Percentiles rank a stretch among this genome's conserved stretches.
These are phyloP conservation scores for Sesia bembeciformis DNA, from an alignment of 2,888 invertebrate genomes.

Conservation along the genomic window DNA sequence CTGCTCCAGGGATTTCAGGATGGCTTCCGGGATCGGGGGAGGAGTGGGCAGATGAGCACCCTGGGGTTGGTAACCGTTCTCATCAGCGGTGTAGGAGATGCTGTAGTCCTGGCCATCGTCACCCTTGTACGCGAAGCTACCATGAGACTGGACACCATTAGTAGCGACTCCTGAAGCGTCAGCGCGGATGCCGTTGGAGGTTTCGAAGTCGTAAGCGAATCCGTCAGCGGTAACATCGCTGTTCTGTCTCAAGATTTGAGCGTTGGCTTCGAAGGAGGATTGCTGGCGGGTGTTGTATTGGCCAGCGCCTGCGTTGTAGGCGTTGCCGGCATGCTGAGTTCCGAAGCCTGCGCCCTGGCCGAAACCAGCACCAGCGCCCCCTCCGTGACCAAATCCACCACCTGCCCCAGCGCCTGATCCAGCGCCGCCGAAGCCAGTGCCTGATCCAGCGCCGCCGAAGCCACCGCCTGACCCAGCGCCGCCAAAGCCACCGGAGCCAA, in stretches of 20 bases:
- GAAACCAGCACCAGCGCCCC: constrained; percentile 12
- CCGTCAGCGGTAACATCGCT: constrained; percentile 62
- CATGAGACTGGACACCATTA: constrained; percentile 65
- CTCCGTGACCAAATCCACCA: constrained; percentile 9
- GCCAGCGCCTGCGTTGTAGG: constrained; percentile 27
- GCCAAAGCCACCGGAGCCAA: constrained; percentile 14
- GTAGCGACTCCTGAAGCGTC: constrained; percentile 62
- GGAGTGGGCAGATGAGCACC: constrained; percentile 66
- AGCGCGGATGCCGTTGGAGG: constrained; percentile 65
- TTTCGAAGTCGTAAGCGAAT: constrained; percentile 63
- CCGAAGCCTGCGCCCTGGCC: constrained; percentile 17
- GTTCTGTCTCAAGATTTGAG: constrained; percentile 55
- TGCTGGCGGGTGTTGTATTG: constrained; percentile 23
- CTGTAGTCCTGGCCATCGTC: constrained; percentile 68
- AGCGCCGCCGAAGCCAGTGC: constrained; percentile 10
- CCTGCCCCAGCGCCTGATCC: constrained; percentile 11
- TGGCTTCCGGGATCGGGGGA: constrained; percentile 65
- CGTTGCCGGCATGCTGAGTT: constrained; percentile 24
- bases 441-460: constrained; percentile 14
- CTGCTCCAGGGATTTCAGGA: constrained; percentile 63
- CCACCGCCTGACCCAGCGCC: constrained; percentile 18
- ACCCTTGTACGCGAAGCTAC: constrained; percentile 64
- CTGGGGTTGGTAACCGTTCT: constrained; percentile 62
- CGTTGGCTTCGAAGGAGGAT: constrained; percentile 45
- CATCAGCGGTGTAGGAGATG: constrained; percentile 66